Evolutionary conservation across 2,888 invertebrate species (phyloP).

Genomic region (Portevinia maculata): DNA sequence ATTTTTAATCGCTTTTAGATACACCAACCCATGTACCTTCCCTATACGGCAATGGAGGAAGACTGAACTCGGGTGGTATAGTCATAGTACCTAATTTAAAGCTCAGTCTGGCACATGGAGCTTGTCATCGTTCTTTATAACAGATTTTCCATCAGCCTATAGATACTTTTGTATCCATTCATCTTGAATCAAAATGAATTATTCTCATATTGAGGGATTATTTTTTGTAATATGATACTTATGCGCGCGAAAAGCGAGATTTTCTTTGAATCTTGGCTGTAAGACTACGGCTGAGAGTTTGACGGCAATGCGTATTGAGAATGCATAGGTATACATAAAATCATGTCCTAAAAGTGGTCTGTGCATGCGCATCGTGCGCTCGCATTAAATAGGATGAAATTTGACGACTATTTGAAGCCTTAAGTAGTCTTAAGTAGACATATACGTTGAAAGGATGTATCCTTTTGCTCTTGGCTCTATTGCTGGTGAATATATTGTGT

Average conservation of each 20-base stretch:
- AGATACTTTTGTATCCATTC: constrained; percentile 54
- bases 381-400: constrained; percentile 73
- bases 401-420: constrained; percentile 70
- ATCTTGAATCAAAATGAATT: constrained; percentile 62
- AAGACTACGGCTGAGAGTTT: background rate
- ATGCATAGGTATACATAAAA: background rate
- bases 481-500: background rate
- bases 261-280: constrained; percentile 45
- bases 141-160: constrained; percentile 47
- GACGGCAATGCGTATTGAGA: constrained; percentile 13
- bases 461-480: background rate
- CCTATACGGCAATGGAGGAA: constrained; percentile 49
- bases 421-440: constrained; percentile 72
- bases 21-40: constrained; percentile 52
- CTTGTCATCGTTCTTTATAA: constrained; percentile 61
- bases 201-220: constrained; percentile 72
- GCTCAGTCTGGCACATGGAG: constrained; percentile 43
- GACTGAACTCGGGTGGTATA: constrained; percentile 51
- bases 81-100: constrained; percentile 46
- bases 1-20: constrained; percentile 67
- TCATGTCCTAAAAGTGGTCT: constrained; percentile 50
- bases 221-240: constrained; percentile 68
- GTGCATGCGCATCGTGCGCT: constrained; percentile 47
- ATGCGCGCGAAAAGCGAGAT: constrained; percentile 26
- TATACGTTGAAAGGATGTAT: constrained; percentile 52